Percentiles rank a stretch among this genome's conserved stretches.
phyloP scores from a whole-genome alignment of 2,797 vertebrate genomes.

The Tachyglossus aculeatus region DNA sequence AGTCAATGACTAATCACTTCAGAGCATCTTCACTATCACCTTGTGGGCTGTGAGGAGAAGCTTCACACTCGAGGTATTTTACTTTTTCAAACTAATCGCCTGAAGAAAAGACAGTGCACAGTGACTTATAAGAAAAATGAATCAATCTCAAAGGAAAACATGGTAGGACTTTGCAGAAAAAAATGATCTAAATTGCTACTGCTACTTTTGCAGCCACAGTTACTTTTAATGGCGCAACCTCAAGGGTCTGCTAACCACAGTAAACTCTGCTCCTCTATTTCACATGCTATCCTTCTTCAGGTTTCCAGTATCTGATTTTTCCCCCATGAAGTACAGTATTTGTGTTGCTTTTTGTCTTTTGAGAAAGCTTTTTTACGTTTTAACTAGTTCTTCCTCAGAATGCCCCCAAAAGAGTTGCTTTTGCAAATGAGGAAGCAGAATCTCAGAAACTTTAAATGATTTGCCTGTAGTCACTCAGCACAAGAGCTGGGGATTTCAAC shows the following conservation, averaged over 20 bases:
- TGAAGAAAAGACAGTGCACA: neutral
- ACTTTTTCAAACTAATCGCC: slow-evolving; percentile 10
- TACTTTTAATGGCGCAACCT: neutral
- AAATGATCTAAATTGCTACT: neutral
- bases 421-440: neutral
- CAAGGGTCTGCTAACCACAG: neutral
- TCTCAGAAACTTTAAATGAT: neutral
- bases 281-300: neutral
- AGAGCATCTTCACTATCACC: neutral
- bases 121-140: neutral
- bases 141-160: slow-evolving; percentile 5
- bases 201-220: neutral
- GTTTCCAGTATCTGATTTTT: neutral
- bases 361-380: neutral
- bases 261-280: neutral
- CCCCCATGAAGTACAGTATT: accelerated
- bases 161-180: neutral
- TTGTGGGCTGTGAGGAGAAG: slow-evolving; percentile 7
- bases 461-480: neutral
- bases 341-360: neutral
- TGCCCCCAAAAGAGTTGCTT: neutral
- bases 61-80: neutral
- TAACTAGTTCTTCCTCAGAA: neutral
- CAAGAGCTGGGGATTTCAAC: too few relatives aligned
- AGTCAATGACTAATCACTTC: neutral